Conservation (phyloP, 2,113 vertebrate species). For the rabbit (Oryctolagus cuniculus) region DNA sequence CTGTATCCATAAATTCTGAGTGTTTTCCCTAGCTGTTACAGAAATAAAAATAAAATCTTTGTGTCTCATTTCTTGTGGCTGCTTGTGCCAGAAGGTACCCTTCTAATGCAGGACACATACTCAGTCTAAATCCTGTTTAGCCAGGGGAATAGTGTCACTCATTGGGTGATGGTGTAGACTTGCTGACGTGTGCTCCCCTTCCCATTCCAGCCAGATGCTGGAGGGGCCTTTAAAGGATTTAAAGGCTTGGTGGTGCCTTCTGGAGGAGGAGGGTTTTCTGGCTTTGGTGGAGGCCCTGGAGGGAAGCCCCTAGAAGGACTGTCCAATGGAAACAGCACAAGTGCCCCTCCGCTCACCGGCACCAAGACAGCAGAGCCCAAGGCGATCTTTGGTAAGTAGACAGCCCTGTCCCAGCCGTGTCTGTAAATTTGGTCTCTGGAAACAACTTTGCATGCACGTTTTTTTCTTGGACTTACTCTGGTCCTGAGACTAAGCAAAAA, state of each 20-base stretch:
- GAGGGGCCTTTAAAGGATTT: constrained; percentile 95
- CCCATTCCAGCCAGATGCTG: constrained; percentile 88
- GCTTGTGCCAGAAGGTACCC: not conserved
- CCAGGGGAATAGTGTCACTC: fast-evolving
- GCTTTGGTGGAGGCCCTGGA: constrained; percentile 90
- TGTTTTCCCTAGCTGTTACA: not conserved
- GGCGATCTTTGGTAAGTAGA: constrained; percentile 89
- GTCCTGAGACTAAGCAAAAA: not conserved
- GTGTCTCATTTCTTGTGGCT: fast-evolving
- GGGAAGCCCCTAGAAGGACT: constrained; percentile 89
- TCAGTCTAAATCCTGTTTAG: fast-evolving
- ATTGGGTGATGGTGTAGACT: fast-evolving
- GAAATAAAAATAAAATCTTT: fast-evolving
- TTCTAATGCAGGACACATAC: fast-evolving
- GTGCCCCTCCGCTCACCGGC: constrained; percentile 82
- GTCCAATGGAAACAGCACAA: constrained; percentile 91
- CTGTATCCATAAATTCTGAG: not conserved
- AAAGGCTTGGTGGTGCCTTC: constrained; percentile 91
- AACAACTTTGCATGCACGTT: no score
- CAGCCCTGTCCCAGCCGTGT: fast-evolving
- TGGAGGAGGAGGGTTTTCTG: constrained; percentile 85
- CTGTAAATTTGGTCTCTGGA: no score
- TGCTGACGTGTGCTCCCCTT: not conserved
- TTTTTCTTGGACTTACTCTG: not conserved
- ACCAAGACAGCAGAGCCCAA: constrained; percentile 82